These are phyloP conservation scores for Lumbricus terrestris DNA, from an alignment of 2,888 invertebrate genomes.

Conservation along the genomic window DNA sequence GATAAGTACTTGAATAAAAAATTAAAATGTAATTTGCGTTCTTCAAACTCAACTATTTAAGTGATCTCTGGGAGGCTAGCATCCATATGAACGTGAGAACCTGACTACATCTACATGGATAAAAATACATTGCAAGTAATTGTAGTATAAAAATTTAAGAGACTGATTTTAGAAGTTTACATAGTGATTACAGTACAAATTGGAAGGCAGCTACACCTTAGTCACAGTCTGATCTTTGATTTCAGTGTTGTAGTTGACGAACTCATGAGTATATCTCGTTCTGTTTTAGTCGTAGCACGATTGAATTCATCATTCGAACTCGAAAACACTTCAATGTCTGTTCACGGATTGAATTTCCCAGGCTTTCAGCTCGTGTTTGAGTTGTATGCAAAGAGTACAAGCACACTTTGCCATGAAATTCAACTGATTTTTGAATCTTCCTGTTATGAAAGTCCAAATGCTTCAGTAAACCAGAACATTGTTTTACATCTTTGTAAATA, in stretches of 20 bases:
- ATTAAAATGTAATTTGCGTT: too few species aligned
- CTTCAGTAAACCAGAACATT: not conserved
- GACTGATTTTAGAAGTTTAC: not conserved
- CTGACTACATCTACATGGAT: too few species aligned
- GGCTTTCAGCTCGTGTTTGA: not conserved
- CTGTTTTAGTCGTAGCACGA: not conserved
- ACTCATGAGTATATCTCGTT: not conserved
- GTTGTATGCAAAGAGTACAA: not conserved
- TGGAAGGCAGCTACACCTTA: not conserved
- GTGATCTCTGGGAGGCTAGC: not conserved
- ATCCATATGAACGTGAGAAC: too few species aligned
- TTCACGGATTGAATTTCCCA: not conserved
- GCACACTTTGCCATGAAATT: not conserved
- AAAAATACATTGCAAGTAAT: not conserved
- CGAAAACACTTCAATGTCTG: not conserved
- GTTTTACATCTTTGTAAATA: not conserved
- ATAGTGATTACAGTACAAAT: not conserved
- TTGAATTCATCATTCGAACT: not conserved
- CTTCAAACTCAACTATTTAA: too few species aligned
- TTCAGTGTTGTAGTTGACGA: not conserved
- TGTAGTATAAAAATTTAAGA: not conserved
- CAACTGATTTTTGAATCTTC: not conserved
- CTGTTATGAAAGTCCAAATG: not conserved
- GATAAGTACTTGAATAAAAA: too few species aligned
- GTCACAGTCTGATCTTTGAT: not conserved